Percentiles rank a stretch among this genome's conserved stretches.
These are phyloP conservation scores for Morinoia aosen DNA, from an alignment of 2,888 invertebrate genomes.

Conservation along the genomic window DNA sequence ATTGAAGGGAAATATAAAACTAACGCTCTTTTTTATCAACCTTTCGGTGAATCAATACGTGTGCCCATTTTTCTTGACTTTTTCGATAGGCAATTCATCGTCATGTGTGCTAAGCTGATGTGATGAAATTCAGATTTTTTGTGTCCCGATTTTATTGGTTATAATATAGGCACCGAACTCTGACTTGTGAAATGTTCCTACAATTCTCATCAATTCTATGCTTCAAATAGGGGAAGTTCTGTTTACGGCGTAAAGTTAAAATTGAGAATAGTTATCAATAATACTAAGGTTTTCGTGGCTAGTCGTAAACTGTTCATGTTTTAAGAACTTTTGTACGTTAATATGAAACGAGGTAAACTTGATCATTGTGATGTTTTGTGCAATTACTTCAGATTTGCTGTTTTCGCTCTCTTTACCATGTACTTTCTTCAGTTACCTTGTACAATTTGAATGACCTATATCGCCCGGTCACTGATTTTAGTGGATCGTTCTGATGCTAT, in stretches of 20 bases:
- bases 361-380: not conserved
- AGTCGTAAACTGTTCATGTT: slow-evolving; percentile 10
- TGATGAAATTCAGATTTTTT: not conserved
- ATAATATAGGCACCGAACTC: not conserved
- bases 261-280: not conserved
- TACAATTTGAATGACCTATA: not conserved
- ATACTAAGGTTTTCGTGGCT: not conserved
- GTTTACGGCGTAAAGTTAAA: not conserved
- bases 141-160: not conserved
- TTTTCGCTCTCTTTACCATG: not conserved
- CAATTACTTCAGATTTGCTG: not conserved
- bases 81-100: not conserved
- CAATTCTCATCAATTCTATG: not conserved
- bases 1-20: not conserved
- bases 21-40: not conserved
- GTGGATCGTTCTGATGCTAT: too few relatives aligned
- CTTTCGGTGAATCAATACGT: not conserved
- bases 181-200: not conserved
- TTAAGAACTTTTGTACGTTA: not conserved
- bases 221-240: not conserved
- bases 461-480: too few relatives aligned
- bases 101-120: not conserved
- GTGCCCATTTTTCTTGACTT: not conserved
- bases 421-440: not conserved
- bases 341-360: not conserved